Percentiles rank a stretch among this genome's conserved stretches.
phyloP scores from a whole-genome alignment of 2,888 invertebrate genomes.

The Exephanes ischioxanthus region DNA sequence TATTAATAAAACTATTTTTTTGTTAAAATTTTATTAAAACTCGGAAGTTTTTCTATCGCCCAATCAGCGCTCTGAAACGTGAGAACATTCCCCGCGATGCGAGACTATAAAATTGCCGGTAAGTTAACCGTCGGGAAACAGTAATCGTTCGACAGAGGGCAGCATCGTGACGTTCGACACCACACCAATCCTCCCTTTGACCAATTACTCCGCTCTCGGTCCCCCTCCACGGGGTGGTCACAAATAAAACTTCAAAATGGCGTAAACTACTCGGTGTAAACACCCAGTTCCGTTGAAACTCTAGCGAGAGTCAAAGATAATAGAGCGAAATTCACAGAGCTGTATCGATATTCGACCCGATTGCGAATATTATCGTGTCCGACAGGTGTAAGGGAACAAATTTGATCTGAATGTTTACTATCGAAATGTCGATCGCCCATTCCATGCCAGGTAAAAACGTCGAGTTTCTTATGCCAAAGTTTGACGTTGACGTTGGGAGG shows the following conservation, averaged over 20 bases:
- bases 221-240: neutral
- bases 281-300: slow-evolving; percentile 80
- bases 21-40: too few species aligned
- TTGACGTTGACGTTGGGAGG: slow-evolving; percentile 68
- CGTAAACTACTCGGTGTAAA: slow-evolving; percentile 82
- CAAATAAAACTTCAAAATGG: slow-evolving; percentile 83
- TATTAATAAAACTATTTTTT: too few species aligned
- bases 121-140: too few species aligned
- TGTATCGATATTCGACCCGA: slow-evolving; percentile 28
- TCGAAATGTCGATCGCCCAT: slow-evolving; percentile 84
- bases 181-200: neutral
- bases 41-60: too few species aligned
- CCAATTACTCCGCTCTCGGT: neutral
- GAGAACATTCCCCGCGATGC: too few species aligned
- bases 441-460: slow-evolving; percentile 84
- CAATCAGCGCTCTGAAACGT: too few species aligned
- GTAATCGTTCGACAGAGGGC: neutral
- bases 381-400: slow-evolving; percentile 75
- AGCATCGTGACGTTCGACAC: neutral
- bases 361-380: slow-evolving; percentile 68
- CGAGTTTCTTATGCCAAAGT: slow-evolving; percentile 63
- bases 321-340: slow-evolving; percentile 5
- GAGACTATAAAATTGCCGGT: too few species aligned
- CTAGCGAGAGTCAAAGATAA: slow-evolving; percentile 59
- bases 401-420: slow-evolving; percentile 83